Evolutionary conservation across 2,113 vertebrate genomes (phyloP).

Genomic region (Panthera uncia): DNA sequence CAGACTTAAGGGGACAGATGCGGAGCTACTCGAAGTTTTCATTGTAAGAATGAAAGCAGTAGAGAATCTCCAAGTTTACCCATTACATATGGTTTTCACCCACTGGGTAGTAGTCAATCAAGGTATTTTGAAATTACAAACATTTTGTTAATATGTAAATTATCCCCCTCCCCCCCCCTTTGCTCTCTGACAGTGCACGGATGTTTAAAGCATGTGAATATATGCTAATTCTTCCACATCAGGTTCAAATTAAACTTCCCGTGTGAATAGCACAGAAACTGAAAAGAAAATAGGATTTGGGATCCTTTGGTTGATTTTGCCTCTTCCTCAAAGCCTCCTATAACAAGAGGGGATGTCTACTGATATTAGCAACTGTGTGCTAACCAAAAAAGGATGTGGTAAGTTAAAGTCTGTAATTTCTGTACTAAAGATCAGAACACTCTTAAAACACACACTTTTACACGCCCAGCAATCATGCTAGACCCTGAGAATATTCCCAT

Average conservation of each 20-base stretch:
- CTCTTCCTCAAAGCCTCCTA: conserved; percentile 45
- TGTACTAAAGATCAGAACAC: conserved; percentile 14
- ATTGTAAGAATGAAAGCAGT: conserved; percentile 35
- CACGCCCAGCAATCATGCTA: background rate
- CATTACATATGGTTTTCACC: background rate
- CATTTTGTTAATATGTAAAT: conserved; percentile 43
- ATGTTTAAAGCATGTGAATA: conserved; percentile 1
- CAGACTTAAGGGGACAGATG: background rate
- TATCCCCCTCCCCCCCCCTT: fast-evolving
- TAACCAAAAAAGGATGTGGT: conserved; percentile 26
- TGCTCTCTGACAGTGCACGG: background rate
- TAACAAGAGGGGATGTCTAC: background rate
- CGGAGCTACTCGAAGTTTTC: conserved; percentile 14
- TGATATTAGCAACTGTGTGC: conserved; percentile 31
- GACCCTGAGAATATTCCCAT: background rate
- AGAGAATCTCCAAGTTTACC: background rate
- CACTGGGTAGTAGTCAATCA: background rate
- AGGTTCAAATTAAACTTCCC: conserved; percentile 42
- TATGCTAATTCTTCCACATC: background rate
- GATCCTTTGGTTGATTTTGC: conserved; percentile 18
- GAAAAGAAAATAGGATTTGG: background rate
- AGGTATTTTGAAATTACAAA: conserved; percentile 37
- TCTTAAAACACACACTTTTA: conserved; percentile 49
- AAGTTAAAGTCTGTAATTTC: conserved; percentile 20
- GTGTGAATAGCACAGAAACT: background rate